Evolutionary conservation across 2,113 vertebrate genomes (phyloP), one percentile per base, ranked within the genome.

Genomic region (Archocentrus centrarchus): DNA sequence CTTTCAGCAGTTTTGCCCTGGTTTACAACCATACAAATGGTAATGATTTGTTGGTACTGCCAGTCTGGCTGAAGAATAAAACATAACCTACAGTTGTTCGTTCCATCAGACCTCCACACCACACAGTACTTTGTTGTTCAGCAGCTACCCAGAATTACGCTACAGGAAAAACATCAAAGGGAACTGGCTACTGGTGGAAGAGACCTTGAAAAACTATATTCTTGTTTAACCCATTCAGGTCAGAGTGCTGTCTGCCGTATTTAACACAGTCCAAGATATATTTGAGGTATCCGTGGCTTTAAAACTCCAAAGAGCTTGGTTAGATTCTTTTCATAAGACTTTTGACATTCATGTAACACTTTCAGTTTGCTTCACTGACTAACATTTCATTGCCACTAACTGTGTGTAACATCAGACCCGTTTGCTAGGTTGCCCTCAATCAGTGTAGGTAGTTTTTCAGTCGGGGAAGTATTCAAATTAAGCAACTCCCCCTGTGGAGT

Each of bases 61-160:
- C 76, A 18, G 10, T 37, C 14, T 83, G 58, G 47, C 61, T 76
- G 58, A 58, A 14, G 17, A 68, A 35, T 68, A 17, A 75, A 59
- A 70, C 27, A 1, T 77, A 24, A 62, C 27, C 6, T 84, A 11
- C 62, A 64, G 61, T 41, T 53, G 4, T 58, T 82, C 53, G 32
- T 73, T 82, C 62, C 37, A 66, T n/a, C 78, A 85, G 84, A 77
- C 11, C 24, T 85, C 77, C 32, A 15, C 78, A n/a, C 60, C 88
- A 84, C 90, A 82, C 89, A 81, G 81, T 59, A 47, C 78, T 92
- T 91, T 89, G 88, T 89, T 91, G 88, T 85, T 87, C 75, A 79
- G 64, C 76, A 7, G 77, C 89, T 79, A 77, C 90, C 86, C 87
- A 87, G 80, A 76, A 86, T 78, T 87, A 84, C 60, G 63, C 84